These are phyloP conservation scores for Eudasyphora cyanicolor DNA, from an alignment of 2,888 invertebrate genomes.

Conservation along the genomic window DNA sequence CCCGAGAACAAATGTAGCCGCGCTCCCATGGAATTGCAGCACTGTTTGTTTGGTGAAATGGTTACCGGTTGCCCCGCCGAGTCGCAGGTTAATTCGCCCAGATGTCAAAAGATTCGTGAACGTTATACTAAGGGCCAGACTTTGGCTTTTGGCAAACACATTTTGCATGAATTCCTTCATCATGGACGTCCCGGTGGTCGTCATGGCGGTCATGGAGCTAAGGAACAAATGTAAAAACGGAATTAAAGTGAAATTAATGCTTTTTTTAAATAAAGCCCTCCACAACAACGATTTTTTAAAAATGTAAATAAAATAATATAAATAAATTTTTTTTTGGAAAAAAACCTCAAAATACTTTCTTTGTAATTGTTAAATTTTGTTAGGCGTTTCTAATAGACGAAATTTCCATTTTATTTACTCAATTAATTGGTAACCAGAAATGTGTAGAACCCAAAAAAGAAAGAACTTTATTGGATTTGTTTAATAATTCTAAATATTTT, in stretches of 20 bases:
- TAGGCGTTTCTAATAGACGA: no score
- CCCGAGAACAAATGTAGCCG: conserved; percentile 64
- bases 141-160: conserved; percentile 62
- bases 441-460: neutral
- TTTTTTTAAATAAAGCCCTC: no score
- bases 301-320: conserved; percentile 20
- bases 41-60: conserved; percentile 70
- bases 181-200: conserved; percentile 34
- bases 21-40: conserved; percentile 66
- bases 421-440: no score
- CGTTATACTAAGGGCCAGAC: conserved; percentile 65
- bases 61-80: conserved; percentile 69
- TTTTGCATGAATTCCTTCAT: conserved; percentile 64
- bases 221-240: neutral
- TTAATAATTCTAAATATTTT: neutral
- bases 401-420: no score
- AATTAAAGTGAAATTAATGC: neutral
- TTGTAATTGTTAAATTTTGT: no score
- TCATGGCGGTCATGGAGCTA: conserved; percentile 36
- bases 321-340: no score
- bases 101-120: conserved; percentile 70
- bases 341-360: neutral
- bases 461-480: neutral
- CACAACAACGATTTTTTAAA: neutral
- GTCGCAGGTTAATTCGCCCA: conserved; percentile 64